Evolutionary conservation across 1,140 invertebrate genomes (phyloP), one percentile per base, ranked within the genome.

Genomic region (Zaprionus nigranus): DNA sequence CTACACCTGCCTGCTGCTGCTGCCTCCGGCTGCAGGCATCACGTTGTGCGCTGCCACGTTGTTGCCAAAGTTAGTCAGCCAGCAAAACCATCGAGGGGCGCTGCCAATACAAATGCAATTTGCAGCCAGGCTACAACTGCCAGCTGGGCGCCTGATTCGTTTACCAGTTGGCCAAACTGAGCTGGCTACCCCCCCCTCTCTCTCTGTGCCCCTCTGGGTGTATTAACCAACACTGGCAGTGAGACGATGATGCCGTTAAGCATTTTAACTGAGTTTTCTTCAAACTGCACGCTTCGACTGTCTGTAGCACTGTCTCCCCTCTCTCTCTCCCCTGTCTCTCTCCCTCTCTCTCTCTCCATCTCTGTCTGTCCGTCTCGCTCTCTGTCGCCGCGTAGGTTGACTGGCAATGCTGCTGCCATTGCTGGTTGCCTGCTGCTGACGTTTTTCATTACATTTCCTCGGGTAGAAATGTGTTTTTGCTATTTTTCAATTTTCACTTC

Each of bases 401-500:
- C 67, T 61, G 66, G 36, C 66, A 58, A 30, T 53, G 63, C 40
- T 15, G 36, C 62, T 51, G 75, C 61, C 70, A 64, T 61, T 54
- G 28, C 53, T 51, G 66, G 49, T 36, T 68, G 68, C 61, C 74
- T 87, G 83, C 69, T 72, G 66, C 81, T 81, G 84, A 87, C 84
- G 76, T 87, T 87, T 87, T 87, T 87, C 84, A 87, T 87, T 87
- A 87, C 80, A 88, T 90, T 90, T 81, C 64, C 62, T 67, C 30
- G 79, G 63, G 69, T 75, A 66, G 69, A 81, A 88, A 77, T 88
- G 84, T 90, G 84, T 88, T 87, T 84, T 81, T 88, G 85, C 85
- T 88, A 88, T 88, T 88, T 88, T 88, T 90, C 85, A 88, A 88
- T 88, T 88, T 88, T 88, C 84, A 88, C 84, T 88, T 88, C 85